Evolutionary conservation across 2,888 invertebrate genomes (phyloP).

Genomic region (Rosalia funebris): DNA sequence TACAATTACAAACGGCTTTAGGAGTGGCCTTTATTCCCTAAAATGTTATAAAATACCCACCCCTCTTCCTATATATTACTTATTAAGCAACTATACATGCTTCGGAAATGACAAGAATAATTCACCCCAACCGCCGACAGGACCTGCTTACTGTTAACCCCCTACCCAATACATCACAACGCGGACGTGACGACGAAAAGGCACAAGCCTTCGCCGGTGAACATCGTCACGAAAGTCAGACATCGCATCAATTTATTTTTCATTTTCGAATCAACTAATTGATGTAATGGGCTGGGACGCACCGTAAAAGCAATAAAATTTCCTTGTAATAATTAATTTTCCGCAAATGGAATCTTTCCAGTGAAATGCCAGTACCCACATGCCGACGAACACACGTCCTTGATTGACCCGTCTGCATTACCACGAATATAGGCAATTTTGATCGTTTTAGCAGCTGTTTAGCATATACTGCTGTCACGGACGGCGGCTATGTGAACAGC

Average conservation of each 20-base stretch:
- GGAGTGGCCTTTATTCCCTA: no score
- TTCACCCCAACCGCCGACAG: neutral
- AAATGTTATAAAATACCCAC: no score
- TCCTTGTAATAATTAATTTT: conserved; percentile 12
- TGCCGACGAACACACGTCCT: conserved; percentile 20
- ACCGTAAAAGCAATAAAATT: neutral
- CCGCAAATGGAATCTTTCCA: neutral
- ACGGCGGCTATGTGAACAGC: conserved; percentile 27
- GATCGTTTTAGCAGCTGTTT: conserved; percentile 27
- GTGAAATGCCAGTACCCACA: conserved; percentile 19
- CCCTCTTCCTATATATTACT: no score
- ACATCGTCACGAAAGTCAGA: neutral
- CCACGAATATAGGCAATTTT: conserved; percentile 27
- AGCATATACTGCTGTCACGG: conserved; percentile 25
- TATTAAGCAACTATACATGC: no score
- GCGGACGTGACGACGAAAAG: neutral
- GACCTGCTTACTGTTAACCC: neutral
- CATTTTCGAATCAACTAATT: neutral
- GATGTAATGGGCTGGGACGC: neutral
- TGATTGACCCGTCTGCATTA: conserved; percentile 27
- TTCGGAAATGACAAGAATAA: neutral
- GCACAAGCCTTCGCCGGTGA: neutral
- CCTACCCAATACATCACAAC: no score
- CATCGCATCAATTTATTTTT: neutral
- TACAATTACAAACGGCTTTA: no score